These are phyloP conservation scores for Dromaius novaehollandiae DNA, from an alignment of 2,113 vertebrate species.

Conservation along the genomic window DNA sequence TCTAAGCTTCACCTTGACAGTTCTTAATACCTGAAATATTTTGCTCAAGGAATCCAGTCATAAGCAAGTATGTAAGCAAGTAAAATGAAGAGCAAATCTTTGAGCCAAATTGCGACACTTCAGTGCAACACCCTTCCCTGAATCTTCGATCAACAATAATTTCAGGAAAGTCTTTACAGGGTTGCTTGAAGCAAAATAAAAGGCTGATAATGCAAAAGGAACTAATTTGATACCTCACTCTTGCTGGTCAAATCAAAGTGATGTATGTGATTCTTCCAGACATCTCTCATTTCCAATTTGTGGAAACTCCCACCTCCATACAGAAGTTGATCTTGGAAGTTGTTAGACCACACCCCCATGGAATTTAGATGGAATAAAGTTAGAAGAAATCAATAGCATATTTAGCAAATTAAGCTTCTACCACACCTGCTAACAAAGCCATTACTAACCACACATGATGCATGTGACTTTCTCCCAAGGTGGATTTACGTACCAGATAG, in stretches of 20 bases:
- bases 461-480: constrained; percentile 44
- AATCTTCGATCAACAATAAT: neutral
- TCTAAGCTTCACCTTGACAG: neutral
- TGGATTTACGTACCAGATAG: constrained; percentile 15
- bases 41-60: neutral
- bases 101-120: neutral
- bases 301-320: neutral
- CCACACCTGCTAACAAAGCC: constrained; percentile 39
- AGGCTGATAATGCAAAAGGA: neutral
- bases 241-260: neutral
- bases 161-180: neutral
- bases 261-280: neutral
- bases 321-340: neutral
- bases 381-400: neutral
- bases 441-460: constrained; percentile 27
- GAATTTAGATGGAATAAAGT: neutral
- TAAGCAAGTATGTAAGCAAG: neutral
- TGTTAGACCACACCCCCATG: neutral
- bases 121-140: neutral
- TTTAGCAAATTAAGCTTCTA: constrained; percentile 45
- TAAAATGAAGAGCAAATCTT: neutral
- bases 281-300: neutral
- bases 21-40: neutral
- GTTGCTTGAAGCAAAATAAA: neutral
- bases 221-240: neutral